phyloP scores from a whole-genome alignment of 2,113 vertebrate species.

The Hipposideros armiger region DNA sequence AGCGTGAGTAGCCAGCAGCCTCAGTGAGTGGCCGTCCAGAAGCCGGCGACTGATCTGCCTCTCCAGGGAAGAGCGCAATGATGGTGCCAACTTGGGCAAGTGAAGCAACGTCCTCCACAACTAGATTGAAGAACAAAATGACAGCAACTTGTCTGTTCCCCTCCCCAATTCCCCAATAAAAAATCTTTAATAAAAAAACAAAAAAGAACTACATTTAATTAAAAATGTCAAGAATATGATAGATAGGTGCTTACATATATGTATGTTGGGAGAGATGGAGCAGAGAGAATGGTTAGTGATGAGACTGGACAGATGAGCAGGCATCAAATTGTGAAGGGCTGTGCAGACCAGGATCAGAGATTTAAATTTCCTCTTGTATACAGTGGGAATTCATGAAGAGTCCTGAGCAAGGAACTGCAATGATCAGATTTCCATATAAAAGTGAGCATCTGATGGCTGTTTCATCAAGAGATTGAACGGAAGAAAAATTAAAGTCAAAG shows the following conservation, averaged over 20 bases:
- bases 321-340: neutral
- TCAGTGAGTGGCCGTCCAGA: no score
- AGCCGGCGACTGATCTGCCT: no score
- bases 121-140: no score
- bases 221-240: neutral
- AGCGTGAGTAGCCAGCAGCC: no score
- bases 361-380: neutral
- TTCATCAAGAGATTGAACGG: neutral
- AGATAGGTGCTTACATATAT: neutral
- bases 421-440: neutral
- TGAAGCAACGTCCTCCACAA: no score
- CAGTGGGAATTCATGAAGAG: neutral
- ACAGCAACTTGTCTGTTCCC: no score
- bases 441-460: neutral
- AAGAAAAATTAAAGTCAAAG: constrained; percentile 3
- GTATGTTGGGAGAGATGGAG: neutral
- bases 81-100: no score
- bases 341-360: neutral
- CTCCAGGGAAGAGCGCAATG: no score
- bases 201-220: neutral
- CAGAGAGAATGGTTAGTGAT: neutral
- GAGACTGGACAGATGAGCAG: neutral
- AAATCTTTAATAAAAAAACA: no score
- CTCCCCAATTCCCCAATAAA: no score
- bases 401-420: neutral